Base-by-base conservation (phyloP, 2,888 invertebrate species). In the Mesorhabditis sp. region DNA sequence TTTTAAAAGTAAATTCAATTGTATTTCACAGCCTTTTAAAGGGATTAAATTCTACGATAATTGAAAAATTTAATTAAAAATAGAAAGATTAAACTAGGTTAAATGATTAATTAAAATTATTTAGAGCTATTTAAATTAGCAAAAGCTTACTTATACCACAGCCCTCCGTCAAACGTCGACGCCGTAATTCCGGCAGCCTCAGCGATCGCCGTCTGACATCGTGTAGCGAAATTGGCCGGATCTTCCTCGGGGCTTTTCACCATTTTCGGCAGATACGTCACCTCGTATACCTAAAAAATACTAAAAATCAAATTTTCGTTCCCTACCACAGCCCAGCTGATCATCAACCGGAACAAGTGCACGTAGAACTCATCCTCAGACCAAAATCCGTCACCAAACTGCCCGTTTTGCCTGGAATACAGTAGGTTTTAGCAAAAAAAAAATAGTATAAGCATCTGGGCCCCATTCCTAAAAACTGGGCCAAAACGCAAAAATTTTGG, bases 381-480 rank as follows among this genome's bases (percentile, higher is more conserved):
- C 79, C 79, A 79, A 70, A 76, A 79, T 0, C 72, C 66, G 68
- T 79, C 76, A 4, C 79, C 79, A 62, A 74, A 74, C 68, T 76
- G 77, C 4, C 71, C 73, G 7, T 65, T 43, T 70, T 74, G 75
- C 62, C 76, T 74, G 44, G 66, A 75, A 70, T 42, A 45, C 45
- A n/a, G 28, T 41, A 10, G 0, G 50, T 41, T 7, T 13, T 3
- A 43, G 45, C 5, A 62, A 67, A 67, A 13, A 15, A 44, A 42
- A 50, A 6, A 43, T 41, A 2, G 28, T 3, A 66, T 64, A 13
- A 65, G 28, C 28, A 28, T 28, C 64, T 2, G 64, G n/a, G 3
- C 64, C 41, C 64, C 4, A 43, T n/a, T 62, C 2, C 64, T 63
- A 28, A 28, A 41, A 44, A 4, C 5, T 4, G 0, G 44, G 28